phyloP scores from a whole-genome alignment of 2,888 invertebrate species.

The Alloplasta piceator region DNA sequence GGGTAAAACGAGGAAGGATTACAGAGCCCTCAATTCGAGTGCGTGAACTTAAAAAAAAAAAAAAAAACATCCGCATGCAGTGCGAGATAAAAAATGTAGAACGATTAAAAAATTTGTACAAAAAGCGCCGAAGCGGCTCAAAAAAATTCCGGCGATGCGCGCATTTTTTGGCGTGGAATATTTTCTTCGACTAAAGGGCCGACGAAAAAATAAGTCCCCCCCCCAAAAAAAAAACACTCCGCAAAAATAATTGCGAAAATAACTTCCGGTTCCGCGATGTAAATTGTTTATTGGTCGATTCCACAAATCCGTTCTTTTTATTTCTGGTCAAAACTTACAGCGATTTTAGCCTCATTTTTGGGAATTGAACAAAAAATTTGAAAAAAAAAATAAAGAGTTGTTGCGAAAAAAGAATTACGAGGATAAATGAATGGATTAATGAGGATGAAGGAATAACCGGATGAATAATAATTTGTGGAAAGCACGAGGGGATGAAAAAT shows the following conservation, averaged over 20 bases:
- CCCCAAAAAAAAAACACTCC: not conserved
- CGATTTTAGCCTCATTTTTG: not conserved
- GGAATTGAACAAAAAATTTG: too few species aligned
- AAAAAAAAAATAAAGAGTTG: too few species aligned
- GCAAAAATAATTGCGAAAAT: not conserved
- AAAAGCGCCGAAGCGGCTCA: not conserved
- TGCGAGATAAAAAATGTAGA: slow-evolving; percentile 14
- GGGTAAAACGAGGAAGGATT: too few species aligned
- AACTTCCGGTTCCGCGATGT: slow-evolving; percentile 3
- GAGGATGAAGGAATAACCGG: not conserved
- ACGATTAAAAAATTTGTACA: slow-evolving; percentile 3
- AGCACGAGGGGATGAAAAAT: not conserved
- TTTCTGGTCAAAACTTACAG: not conserved
- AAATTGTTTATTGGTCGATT: slow-evolving; percentile 16
- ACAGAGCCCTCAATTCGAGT: too few species aligned
- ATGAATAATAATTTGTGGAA: not conserved
- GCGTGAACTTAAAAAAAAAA: too few species aligned
- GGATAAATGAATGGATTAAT: not conserved
- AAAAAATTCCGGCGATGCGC: slow-evolving; percentile 8
- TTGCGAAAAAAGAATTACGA: not conserved
- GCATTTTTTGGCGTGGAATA: slow-evolving; percentile 30
- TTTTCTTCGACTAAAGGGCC: slow-evolving; percentile 16
- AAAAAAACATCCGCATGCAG: not conserved
- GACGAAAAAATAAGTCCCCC: slow-evolving; percentile 7
- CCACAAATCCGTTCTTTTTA: not conserved